Percentiles rank a stretch among this genome's conserved stretches.
phyloP scores from a whole-genome alignment of 1,140 invertebrate genomes.

The Choristoneura fumiferana region DNA sequence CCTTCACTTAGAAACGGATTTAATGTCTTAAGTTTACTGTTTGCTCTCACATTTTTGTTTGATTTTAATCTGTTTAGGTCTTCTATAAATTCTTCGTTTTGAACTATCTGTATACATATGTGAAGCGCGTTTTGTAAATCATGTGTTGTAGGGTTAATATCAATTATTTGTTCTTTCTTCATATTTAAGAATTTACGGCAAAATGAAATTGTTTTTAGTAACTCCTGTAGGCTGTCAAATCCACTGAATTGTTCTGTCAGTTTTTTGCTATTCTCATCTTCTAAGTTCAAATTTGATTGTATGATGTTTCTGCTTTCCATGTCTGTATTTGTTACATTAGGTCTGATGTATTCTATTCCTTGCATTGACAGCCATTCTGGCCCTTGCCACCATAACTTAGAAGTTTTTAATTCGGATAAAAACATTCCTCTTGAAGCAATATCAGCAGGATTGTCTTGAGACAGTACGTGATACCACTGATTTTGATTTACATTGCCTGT shows the following conservation, averaged over 20 bases:
- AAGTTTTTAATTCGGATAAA: constrained; percentile 27
- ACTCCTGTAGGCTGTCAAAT: constrained; percentile 13
- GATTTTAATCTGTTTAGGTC: constrained; percentile 21
- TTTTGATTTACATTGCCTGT: constrained; percentile 25
- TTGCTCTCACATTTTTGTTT: neutral
- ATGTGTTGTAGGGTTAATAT: constrained; percentile 16
- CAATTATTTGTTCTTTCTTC: neutral
- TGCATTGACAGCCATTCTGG: constrained; percentile 31
- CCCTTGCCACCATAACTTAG: constrained; percentile 54
- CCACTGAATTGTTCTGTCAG: constrained; percentile 10
- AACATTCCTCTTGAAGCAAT: constrained; percentile 52
- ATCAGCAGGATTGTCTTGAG: constrained; percentile 70
- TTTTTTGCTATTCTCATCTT: neutral
- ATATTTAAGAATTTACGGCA: constrained; percentile 22
- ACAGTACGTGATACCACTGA: constrained; percentile 63
- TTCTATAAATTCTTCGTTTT: constrained; percentile 21
- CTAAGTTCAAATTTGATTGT: constrained; percentile 12
- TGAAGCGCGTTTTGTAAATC: constrained; percentile 23
- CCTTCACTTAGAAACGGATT: neutral
- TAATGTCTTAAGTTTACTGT: neutral
- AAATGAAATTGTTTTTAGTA: constrained; percentile 22
- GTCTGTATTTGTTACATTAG: constrained; percentile 28
- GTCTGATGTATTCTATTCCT: constrained; percentile 7
- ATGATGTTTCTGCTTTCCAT: constrained; percentile 46
- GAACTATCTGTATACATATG: constrained; percentile 24